Conservation (phyloP, 2,888 invertebrate species). For the Autographa pulchrina region DNA sequence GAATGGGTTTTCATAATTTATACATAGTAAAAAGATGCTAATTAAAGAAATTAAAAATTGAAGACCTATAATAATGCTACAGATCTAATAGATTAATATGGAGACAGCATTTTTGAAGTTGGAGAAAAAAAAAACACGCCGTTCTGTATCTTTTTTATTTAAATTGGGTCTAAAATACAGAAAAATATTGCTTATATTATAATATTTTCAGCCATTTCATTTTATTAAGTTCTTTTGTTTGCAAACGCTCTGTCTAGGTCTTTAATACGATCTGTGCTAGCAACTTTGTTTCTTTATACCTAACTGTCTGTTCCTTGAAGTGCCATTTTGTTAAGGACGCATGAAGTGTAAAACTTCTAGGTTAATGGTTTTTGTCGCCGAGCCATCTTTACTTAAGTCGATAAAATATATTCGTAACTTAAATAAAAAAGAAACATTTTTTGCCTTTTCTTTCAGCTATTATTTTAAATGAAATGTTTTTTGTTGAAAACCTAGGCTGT, state of each 20-base stretch:
- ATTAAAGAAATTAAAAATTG: too few relatives aligned
- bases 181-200: too few relatives aligned
- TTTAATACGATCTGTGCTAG: not conserved
- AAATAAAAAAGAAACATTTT: not conserved
- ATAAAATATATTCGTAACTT: slow-evolving; percentile 23
- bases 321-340: slow-evolving; percentile 46
- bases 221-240: not conserved
- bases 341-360: slow-evolving; percentile 49
- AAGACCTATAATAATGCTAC: too few relatives aligned
- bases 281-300: slow-evolving; percentile 38
- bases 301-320: slow-evolving; percentile 35
- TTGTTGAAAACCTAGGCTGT: too few relatives aligned
- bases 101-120: too few relatives aligned
- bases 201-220: not conserved
- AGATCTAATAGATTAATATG: too few relatives aligned
- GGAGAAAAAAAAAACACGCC: too few relatives aligned
- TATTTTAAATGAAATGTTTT: not conserved
- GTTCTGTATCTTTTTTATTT: too few relatives aligned
- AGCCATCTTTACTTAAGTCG: slow-evolving; percentile 22
- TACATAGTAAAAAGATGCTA: too few relatives aligned
- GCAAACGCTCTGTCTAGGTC: not conserved
- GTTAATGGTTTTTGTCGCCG: slow-evolving; percentile 41
- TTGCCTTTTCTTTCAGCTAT: not conserved
- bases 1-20: too few relatives aligned
- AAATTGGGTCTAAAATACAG: too few relatives aligned